These are phyloP conservation scores for Agonopterix subpropinquella DNA, from an alignment of 2,888 invertebrate species.

Conservation along the genomic window DNA sequence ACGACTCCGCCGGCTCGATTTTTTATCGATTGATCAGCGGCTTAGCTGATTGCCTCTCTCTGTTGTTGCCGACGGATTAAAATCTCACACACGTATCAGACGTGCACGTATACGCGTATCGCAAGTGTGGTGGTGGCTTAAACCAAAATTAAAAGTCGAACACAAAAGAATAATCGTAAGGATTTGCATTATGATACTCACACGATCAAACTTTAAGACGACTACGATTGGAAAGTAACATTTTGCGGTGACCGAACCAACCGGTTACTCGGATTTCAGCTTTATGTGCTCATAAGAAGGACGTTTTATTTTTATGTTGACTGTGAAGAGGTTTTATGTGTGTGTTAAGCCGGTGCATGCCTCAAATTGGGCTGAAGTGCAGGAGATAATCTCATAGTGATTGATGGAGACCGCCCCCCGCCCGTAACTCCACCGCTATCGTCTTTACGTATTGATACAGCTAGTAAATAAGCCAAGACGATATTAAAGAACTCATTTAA, in stretches of 20 bases:
- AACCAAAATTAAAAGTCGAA: conserved; percentile 45
- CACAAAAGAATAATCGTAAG: conserved; percentile 53
- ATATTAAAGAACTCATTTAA: too few species aligned
- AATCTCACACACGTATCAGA: conserved; percentile 17
- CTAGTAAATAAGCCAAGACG: too few species aligned
- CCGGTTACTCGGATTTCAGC: conserved; percentile 10
- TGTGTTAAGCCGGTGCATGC: conserved; percentile 66
- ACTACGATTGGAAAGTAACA: too few species aligned
- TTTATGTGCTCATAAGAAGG: conserved; percentile 18
- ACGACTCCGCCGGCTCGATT: conserved; percentile 54
- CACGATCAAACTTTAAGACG: conserved; percentile 14
- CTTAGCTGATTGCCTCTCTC: conserved; percentile 70
- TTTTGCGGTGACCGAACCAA: not conserved
- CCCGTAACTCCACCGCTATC: conserved; percentile 5
- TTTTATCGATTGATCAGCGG: conserved; percentile 72
- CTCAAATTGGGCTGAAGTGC: conserved; percentile 74
- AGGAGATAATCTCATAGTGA: conserved; percentile 80
- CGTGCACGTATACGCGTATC: conserved; percentile 3
- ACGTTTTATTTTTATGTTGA: conserved; percentile 6
- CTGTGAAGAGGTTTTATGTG: conserved; percentile 23
- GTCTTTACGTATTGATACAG: not conserved
- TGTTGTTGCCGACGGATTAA: conserved; percentile 70
- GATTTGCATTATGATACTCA: conserved; percentile 54
- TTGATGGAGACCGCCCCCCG: conserved; percentile 65
- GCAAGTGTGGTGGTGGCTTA: conserved; percentile 11